Percentiles rank a stretch among this genome's conserved stretches.
Conservation (phyloP, 1,140 invertebrate genomes). For the Patella vulgata region DNA sequence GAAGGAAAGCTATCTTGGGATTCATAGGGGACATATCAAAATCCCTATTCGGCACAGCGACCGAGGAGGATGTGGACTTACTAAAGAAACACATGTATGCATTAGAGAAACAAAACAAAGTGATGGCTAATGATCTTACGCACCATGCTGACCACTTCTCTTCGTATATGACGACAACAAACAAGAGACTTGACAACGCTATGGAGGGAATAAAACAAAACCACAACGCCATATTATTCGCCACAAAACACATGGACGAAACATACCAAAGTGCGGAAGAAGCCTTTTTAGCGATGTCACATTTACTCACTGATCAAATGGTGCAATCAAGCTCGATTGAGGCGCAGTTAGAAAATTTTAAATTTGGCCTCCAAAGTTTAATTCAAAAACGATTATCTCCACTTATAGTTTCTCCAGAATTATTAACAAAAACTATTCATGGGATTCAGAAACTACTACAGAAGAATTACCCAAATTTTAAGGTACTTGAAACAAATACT, state of each 20-base stretch:
- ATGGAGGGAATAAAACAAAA: conserved; percentile 4
- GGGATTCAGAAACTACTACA: no score
- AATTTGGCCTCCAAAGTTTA: conserved; percentile 6
- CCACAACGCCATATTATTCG: neutral
- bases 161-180: neutral
- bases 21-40: conserved; percentile 18
- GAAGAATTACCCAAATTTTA: no score
- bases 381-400: no score
- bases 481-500: no score
- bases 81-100: conserved; percentile 10
- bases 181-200: conserved; percentile 13
- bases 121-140: conserved; percentile 16
- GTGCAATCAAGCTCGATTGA: conserved; percentile 1
- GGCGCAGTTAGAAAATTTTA: conserved; percentile 10
- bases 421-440: no score
- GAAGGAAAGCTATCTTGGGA: conserved; percentile 14
- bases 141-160: conserved; percentile 3
- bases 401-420: no score
- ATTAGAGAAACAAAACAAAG: conserved; percentile 4
- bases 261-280: neutral
- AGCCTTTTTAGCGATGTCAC: neutral
- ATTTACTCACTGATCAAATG: conserved; percentile 2
- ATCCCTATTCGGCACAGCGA: conserved; percentile 19
- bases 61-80: conserved; percentile 6
- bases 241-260: neutral